Evolutionary conservation across 2,797 vertebrate species (phyloP).

Genomic region (Tympanoctomys barrerae): DNA sequence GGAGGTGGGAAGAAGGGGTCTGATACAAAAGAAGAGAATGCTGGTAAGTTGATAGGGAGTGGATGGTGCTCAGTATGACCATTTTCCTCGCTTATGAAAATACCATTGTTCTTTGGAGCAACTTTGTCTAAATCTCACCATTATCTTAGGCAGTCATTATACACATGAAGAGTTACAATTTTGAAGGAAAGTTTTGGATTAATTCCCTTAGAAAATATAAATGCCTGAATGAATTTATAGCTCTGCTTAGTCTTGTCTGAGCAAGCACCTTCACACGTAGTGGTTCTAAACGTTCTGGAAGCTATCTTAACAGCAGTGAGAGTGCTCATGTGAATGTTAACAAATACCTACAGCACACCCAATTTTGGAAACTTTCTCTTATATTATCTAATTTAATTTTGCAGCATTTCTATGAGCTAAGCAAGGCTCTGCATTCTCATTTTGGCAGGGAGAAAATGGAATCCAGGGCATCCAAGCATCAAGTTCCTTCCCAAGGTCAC

Average conservation of each 20-base stretch:
- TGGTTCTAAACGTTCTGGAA: slow-evolving; percentile 10
- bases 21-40: neutral
- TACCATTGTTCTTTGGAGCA: neutral
- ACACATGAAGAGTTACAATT: neutral
- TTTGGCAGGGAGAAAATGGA: slow-evolving; percentile 16
- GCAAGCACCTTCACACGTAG: neutral
- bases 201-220: slow-evolving; percentile 53
- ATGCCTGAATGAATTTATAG: neutral
- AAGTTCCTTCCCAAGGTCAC: neutral
- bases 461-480: neutral
- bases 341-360: neutral
- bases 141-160: neutral
- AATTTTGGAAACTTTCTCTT: slow-evolving; percentile 22
- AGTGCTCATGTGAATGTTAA: neutral
- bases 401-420: slow-evolving; percentile 1
- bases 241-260: slow-evolving; percentile 10
- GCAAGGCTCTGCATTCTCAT: neutral
- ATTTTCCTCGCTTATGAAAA: neutral
- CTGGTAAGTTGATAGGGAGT: neutral
- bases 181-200: slow-evolving; percentile 13
- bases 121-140: neutral
- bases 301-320: neutral
- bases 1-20: neutral
- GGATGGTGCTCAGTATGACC: neutral
- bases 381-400: slow-evolving; percentile 47